Evolutionary conservation across 2,888 invertebrate genomes (phyloP).

Genomic region (Hirtodrosophila cameraria): DNA sequence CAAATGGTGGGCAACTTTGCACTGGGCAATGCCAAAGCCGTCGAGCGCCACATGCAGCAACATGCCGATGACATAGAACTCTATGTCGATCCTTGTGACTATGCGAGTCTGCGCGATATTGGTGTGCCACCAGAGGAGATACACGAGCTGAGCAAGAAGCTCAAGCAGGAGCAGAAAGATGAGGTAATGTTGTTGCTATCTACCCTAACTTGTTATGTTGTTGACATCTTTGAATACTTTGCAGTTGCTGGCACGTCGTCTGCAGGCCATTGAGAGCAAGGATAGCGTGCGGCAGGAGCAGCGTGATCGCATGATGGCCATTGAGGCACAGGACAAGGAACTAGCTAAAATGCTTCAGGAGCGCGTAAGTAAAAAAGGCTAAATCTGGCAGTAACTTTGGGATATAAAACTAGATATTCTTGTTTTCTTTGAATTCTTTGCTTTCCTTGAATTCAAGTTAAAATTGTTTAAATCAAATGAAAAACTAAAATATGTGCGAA

Average conservation of each 20-base stretch:
- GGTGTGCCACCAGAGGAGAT: constrained; percentile 85
- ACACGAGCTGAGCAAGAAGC: constrained; percentile 86
- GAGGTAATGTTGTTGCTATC: constrained; percentile 85
- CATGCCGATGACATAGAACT: constrained; percentile 82
- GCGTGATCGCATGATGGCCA: constrained; percentile 88
- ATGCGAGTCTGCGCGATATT: constrained; percentile 83
- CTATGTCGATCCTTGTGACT: constrained; percentile 82
- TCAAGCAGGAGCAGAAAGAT: constrained; percentile 89
- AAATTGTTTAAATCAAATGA: no score
- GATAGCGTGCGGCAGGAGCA: constrained; percentile 85
- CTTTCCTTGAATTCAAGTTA: no score
- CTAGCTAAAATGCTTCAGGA: constrained; percentile 91
- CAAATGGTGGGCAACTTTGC: constrained; percentile 78
- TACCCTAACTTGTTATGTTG: background rate
- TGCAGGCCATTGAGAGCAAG: constrained; percentile 91
- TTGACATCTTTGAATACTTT: background rate
- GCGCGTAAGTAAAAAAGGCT: constrained; percentile 77
- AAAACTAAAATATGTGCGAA: no score
- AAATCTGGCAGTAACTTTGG: no score
- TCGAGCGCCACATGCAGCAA: constrained; percentile 73
- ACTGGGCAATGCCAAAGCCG: constrained; percentile 49
- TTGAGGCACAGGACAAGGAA: constrained; percentile 92
- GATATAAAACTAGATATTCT: no score
- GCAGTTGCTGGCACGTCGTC: constrained; percentile 89
- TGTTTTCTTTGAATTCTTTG: no score